These are phyloP conservation scores for Cettia cetti DNA, from an alignment of 2,113 vertebrate species.

Conservation along the genomic window DNA sequence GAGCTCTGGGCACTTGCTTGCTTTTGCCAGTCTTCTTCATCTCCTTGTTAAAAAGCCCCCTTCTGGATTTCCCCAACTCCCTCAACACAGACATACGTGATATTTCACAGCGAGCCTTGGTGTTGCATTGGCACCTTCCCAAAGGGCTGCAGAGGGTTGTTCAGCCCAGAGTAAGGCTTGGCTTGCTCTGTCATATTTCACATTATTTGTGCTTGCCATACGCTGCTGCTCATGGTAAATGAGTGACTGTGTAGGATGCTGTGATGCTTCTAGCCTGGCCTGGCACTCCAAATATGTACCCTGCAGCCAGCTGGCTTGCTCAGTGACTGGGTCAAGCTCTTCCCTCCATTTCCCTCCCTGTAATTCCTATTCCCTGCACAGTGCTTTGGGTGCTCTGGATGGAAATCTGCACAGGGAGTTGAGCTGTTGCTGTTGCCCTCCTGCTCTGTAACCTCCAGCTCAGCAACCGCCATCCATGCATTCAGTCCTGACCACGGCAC, in stretches of 20 bases:
- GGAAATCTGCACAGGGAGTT: neutral
- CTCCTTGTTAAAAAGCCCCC: neutral
- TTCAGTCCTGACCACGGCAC: neutral
- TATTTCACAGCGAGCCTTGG: neutral
- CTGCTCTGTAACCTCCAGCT: neutral
- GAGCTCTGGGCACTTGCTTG: neutral
- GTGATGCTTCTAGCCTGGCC: neutral
- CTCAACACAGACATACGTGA: neutral
- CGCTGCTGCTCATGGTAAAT: neutral
- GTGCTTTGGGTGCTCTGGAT: neutral
- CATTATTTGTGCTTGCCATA: neutral
- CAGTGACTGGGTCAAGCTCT: neutral
- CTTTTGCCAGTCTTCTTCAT: neutral
- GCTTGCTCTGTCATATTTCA: neutral
- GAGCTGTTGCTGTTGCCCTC: neutral
- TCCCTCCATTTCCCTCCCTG: neutral
- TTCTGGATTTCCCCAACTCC: neutral
- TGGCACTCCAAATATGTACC: neutral
- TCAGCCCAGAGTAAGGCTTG: neutral
- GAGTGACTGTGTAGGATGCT: neutral
- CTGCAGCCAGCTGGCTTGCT: neutral
- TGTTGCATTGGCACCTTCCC: neutral
- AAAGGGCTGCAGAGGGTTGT: accelerated
- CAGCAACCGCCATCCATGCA: accelerated
- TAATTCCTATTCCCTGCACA: neutral